Percentiles rank a stretch among this genome's conserved stretches.
phyloP scores from a whole-genome alignment of 2,888 invertebrate species.

The Icerya purchasi region DNA sequence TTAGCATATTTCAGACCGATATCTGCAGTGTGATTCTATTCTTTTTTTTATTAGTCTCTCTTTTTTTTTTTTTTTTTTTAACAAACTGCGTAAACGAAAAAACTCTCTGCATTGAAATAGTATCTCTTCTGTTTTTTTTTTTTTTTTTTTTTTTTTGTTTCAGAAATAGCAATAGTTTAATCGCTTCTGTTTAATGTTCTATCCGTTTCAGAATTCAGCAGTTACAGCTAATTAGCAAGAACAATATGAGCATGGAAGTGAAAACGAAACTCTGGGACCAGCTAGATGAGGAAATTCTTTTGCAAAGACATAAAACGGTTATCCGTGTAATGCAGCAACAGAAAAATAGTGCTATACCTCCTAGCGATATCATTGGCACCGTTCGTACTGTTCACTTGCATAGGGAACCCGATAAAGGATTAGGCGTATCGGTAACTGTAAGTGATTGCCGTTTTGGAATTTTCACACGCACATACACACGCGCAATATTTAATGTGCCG shows the following conservation, averaged over 20 bases:
- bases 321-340: constrained; percentile 31
- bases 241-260: constrained; percentile 53
- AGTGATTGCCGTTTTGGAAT: too few relatives aligned
- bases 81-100: too few relatives aligned
- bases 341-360: constrained; percentile 14
- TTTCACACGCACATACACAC: too few relatives aligned
- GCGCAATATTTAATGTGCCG: too few relatives aligned
- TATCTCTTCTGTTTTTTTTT: too few relatives aligned
- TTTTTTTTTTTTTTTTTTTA: too few relatives aligned
- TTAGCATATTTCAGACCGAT: too few relatives aligned
- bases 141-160: too few relatives aligned
- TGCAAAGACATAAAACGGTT: constrained; percentile 66
- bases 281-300: constrained; percentile 64
- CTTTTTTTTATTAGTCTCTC: too few relatives aligned
- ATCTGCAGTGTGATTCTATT: too few relatives aligned
- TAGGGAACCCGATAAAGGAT: constrained; percentile 51
- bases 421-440: constrained; percentile 62
- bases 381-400: constrained; percentile 42
- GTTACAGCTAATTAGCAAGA: constrained; percentile 46
- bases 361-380: constrained; percentile 27
- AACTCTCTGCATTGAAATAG: too few relatives aligned
- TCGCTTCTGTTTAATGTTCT: neutral
- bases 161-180: too few relatives aligned
- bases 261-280: constrained; percentile 60
- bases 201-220: constrained; percentile 44